These are phyloP conservation scores for Mola mola DNA, from an alignment of 2,113 vertebrate species.

Conservation along the genomic window DNA sequence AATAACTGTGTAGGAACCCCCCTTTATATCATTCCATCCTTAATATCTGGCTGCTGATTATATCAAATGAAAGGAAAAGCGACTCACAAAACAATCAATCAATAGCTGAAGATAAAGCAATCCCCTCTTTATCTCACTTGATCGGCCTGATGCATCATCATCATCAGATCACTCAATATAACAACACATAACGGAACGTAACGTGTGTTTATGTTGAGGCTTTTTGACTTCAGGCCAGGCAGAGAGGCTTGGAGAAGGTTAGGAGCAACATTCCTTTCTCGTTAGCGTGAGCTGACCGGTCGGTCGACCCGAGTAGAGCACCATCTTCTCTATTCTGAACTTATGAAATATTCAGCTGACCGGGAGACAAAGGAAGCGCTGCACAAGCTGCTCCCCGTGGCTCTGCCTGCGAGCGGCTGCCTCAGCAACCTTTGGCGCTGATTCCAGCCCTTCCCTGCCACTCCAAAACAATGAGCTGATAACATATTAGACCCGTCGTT, in stretches of 20 bases:
- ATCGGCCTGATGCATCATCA: conserved; percentile 25
- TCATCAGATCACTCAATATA: too few species aligned
- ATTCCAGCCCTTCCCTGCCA: conserved; percentile 39
- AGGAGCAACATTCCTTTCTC: conserved; percentile 7
- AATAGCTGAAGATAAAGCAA: conserved; percentile 41
- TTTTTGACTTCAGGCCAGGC: conserved; percentile 1
- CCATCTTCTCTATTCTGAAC: conserved; percentile 40
- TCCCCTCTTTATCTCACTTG: conserved; percentile 23
- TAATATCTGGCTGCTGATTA: conserved; percentile 45
- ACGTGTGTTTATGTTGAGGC: too few species aligned
- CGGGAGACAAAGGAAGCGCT: conserved; percentile 50
- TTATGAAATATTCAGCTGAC: conserved; percentile 70
- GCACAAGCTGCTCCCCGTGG: conserved; percentile 37
- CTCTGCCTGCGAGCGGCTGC: neutral
- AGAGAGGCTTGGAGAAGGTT: conserved; percentile 19
- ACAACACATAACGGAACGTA: too few species aligned
- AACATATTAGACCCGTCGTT: too few species aligned
- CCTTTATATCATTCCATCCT: conserved; percentile 22
- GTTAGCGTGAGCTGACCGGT: conserved; percentile 21
- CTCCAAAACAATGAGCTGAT: too few species aligned
- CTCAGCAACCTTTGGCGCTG: conserved; percentile 33
- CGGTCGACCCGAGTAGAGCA: conserved; percentile 32
- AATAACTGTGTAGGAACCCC: conserved; percentile 13
- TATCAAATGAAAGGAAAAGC: conserved; percentile 27
- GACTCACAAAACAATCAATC: conserved; percentile 43